phyloP scores from a whole-genome alignment of 1,140 invertebrate genomes.

The Drosophila subobscura region DNA sequence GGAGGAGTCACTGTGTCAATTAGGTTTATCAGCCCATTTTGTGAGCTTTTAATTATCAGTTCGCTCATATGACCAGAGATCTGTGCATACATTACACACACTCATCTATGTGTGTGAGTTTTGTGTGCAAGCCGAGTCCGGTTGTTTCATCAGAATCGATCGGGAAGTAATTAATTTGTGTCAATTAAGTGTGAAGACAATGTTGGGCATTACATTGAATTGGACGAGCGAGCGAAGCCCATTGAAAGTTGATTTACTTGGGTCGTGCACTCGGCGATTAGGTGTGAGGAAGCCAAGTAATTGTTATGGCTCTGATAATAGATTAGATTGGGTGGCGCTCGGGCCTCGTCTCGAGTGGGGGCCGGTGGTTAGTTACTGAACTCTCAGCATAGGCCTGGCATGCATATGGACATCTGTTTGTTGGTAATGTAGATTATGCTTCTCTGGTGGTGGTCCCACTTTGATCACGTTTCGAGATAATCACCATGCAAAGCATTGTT shows the following conservation, averaged over 20 bases:
- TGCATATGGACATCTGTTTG: constrained; percentile 14
- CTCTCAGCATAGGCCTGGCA: not conserved
- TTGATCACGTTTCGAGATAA: constrained; percentile 9
- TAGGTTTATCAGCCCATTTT: constrained; percentile 76
- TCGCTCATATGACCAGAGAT: not conserved
- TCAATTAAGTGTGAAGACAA: constrained; percentile 27
- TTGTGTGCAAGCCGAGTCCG: not conserved
- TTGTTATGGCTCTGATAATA: constrained; percentile 18
- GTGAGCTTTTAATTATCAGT: constrained; percentile 55
- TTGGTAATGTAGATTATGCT: constrained; percentile 15
- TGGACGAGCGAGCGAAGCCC: constrained; percentile 17
- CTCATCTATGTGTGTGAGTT: not conserved
- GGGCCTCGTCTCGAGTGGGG: not conserved
- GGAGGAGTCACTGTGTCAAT: constrained; percentile 59
- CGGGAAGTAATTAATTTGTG: constrained; percentile 31
- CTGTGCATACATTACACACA: constrained; percentile 7
- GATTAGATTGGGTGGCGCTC: not conserved
- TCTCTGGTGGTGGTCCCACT: not conserved
- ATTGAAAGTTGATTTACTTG: constrained; percentile 4
- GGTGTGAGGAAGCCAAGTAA: constrained; percentile 40
- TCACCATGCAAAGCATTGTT: not conserved
- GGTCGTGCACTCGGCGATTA: not conserved
- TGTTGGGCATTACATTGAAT: constrained; percentile 13
- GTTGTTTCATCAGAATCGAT: constrained; percentile 8
- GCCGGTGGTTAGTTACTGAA: constrained; percentile 1